phyloP scores from a whole-genome alignment of 2,113 vertebrate species.

The Balaeniceps rex region DNA sequence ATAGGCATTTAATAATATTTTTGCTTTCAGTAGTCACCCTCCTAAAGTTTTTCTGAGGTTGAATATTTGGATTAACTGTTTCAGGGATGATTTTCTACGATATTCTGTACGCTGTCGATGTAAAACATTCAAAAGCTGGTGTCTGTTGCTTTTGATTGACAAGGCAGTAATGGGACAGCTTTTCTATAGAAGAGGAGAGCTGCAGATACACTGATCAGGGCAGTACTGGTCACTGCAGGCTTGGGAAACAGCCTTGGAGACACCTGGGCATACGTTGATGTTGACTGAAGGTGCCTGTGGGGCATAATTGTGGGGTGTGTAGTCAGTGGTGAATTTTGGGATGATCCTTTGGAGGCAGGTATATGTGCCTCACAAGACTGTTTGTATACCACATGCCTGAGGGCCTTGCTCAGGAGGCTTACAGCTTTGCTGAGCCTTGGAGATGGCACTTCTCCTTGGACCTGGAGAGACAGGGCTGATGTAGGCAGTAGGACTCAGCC shows the following conservation, averaged over 20 bases:
- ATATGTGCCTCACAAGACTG: not conserved
- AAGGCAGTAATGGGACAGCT: not conserved
- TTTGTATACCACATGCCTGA: not conserved
- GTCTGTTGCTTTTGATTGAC: not conserved
- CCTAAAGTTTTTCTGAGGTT: not conserved
- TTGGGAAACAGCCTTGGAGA: not conserved
- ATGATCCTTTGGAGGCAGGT: not conserved
- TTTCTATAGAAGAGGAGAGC: not conserved
- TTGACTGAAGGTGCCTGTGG: not conserved
- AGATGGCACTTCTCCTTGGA: not conserved
- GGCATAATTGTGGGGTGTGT: not conserved
- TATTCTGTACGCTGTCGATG: not conserved
- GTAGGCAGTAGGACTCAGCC: not conserved
- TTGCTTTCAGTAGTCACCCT: not conserved
- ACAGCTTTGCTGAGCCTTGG: not conserved
- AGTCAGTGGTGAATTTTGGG: not conserved
- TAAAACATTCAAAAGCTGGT: not conserved
- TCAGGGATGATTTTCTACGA: not conserved
- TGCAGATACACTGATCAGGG: not conserved
- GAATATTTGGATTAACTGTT: not conserved
- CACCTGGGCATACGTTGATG: accelerated
- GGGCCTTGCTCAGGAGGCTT: not conserved
- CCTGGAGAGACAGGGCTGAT: not conserved
- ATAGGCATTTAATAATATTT: not conserved
- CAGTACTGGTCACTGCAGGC: not conserved